Evolutionary conservation across 1,140 invertebrate species (phyloP), one percentile per base, ranked within the genome.

Genomic region (Trachymyrmex cornetzi): DNA sequence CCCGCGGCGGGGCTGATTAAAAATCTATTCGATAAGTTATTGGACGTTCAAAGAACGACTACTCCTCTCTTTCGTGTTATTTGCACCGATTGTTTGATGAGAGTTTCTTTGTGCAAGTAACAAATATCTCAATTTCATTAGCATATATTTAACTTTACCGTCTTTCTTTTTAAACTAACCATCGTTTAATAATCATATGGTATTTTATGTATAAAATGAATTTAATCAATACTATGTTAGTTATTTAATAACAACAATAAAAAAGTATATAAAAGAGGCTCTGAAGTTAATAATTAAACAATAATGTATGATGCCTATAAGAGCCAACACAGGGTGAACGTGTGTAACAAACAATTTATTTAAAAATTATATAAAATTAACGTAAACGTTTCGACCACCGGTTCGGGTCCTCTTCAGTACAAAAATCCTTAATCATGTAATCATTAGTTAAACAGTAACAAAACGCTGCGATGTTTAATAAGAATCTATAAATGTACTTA

Each of bases 21-120:
- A 81, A 81, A 69, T 81, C 64, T 69, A 81, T 69, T 55, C 38
- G 16, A 30, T 55, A 80, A 80, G 66, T 80, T 80, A 80, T 80
- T 55, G 77, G 3, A 80, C 48, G 44, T 24, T n/a, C 38, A 79
- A 64, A 79, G 48, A 80, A 80, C 38, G 50, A 64, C 59, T 48
- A 48, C 11, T 0, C 9, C 19, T n/a, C 19, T 22, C 11, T 69
- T 22, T 11, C 1, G 14, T 3, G 3, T 24, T 57, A 24, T 48
- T 48, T 80, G n/a, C 14, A 55, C 9, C 77, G 30, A n/a, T 67
- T 34, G 63, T 50, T 67, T 3, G 14, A 57, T 24, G 30, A n/a
- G 22, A 69, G 63, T 57, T 69, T 81, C n/a, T 44, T 44, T 34
- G 16, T 19, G 19, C 30, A 34, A 34, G 30, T 53, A 50, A 79